Evolutionary conservation across 2,888 invertebrate genomes (phyloP), one percentile per base, ranked within the genome.

Genomic region (Orthonevra nobilis): DNA sequence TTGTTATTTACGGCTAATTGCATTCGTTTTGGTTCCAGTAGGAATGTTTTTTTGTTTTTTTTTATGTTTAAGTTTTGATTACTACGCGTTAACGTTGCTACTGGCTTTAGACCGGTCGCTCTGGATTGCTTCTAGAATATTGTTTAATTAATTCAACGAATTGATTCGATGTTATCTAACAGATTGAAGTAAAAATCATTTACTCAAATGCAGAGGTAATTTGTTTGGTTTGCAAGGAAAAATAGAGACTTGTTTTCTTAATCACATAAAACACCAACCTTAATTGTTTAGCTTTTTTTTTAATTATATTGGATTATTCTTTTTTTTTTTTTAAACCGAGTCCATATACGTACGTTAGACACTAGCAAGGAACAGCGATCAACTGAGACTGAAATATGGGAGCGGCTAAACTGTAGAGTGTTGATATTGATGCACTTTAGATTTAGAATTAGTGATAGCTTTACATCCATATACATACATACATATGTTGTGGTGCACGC

Each of bases 1-100:
- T 23, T 23, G 23, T 34, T 44, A 12, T 40, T 52, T 61, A 38
- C 38, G 23, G 60, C 61, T 74, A 74, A 74, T 68, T 74, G 68
- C 38, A 15, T 74, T 60, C 32, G 5, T 6, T 26, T 2, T 12
- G 1, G n/a, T 20, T 32, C 6, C 46, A 30, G 36, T 20, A 19
- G 30, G 12, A 23, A 23, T 38, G 28, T 10, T 28, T n/a, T n/a
- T n/a, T 20, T 1, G n/a, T 28, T 48, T 28, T 48, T 46, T 28
- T 40, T 46, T 14, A 50, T n/a, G n/a, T n/a, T n/a, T n/a, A n/a
- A n/a, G n/a, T n/a, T n/a, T n/a, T n/a, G n/a, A n/a, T n/a, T n/a
- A 58, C 58, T 63, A 19, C 50, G 64, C 20, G 20, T 4, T 12
- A 46, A 7, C 12, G 52, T 46, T 46, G n/a, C n/a, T n/a, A n/a